These are phyloP conservation scores for Andricus quercusramuli DNA, from an alignment of 2,888 invertebrate species.

Conservation along the genomic window DNA sequence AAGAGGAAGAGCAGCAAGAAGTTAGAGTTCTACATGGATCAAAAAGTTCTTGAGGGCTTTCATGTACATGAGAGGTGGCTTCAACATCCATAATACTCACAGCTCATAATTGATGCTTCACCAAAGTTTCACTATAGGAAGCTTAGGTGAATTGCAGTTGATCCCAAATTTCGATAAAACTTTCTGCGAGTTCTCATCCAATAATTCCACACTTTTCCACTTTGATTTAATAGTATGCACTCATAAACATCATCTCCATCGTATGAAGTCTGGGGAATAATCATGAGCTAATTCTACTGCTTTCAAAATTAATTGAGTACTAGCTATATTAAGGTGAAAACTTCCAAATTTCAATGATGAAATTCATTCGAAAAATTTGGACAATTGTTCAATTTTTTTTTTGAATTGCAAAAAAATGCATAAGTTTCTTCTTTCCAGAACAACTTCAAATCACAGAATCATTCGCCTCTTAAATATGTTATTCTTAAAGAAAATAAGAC, in stretches of 20 bases:
- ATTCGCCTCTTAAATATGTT: too few relatives aligned
- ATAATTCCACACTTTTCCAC: neutral
- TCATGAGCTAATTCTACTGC: neutral
- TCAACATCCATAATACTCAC: slow-evolving; percentile 32
- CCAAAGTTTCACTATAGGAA: slow-evolving; percentile 2
- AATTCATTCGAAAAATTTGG: too few relatives aligned
- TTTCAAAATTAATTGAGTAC: neutral
- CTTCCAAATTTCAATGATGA: neutral
- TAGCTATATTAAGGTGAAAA: neutral
- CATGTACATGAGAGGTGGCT: slow-evolving; percentile 22
- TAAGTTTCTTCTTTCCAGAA: too few relatives aligned
- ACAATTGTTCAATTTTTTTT: too few relatives aligned
- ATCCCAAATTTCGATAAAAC: slow-evolving; percentile 3
- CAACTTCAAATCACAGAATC: too few relatives aligned
- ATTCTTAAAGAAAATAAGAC: too few relatives aligned
- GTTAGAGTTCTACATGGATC: slow-evolving; percentile 16
- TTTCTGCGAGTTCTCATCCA: slow-evolving; percentile 7
- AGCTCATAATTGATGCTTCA: slow-evolving; percentile 15
- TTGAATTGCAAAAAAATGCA: too few relatives aligned
- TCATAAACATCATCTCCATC: neutral
- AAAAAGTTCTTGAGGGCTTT: slow-evolving; percentile 28
- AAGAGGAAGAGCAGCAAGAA: slow-evolving; percentile 11
- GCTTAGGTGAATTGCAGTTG: slow-evolving; percentile 26
- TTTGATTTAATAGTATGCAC: neutral
- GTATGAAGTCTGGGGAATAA: neutral